These are phyloP conservation scores for Acrocephalus scirpaceus DNA, from an alignment of 2,797 vertebrate species.

Conservation along the genomic window DNA sequence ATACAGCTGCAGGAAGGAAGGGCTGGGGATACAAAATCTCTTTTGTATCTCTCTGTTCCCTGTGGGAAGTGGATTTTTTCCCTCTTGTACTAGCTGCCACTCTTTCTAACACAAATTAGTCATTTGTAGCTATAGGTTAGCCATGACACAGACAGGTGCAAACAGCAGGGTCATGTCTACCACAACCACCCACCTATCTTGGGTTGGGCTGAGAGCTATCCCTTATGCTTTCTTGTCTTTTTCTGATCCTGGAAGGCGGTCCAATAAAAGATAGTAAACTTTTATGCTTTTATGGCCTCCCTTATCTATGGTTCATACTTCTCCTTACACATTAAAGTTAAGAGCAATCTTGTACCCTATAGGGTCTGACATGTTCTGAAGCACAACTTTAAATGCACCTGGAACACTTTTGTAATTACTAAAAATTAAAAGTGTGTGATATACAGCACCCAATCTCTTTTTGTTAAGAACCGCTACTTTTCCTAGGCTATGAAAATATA, in stretches of 20 bases:
- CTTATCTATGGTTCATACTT: background rate
- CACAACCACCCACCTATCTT: background rate
- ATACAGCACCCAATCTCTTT: background rate
- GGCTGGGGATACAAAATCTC: background rate
- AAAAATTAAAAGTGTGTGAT: background rate
- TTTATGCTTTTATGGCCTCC: background rate
- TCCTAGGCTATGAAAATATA: background rate
- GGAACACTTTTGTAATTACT: background rate
- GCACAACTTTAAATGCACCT: background rate
- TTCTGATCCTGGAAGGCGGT: background rate
- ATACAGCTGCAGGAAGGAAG: background rate
- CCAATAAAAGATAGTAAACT: background rate
- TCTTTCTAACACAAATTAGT: background rate
- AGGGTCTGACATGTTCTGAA: background rate
- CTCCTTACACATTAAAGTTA: background rate
- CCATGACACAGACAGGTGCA: background rate
- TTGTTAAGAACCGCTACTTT: slow-evolving; percentile 35
- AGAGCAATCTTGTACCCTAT: background rate
- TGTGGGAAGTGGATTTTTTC: background rate
- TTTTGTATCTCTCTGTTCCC: too few species aligned
- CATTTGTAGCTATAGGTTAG: background rate
- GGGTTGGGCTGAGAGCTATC: background rate
- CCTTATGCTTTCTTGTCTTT: background rate
- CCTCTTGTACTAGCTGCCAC: background rate
- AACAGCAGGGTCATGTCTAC: background rate